Evolutionary conservation across 2,888 invertebrate species (phyloP), one percentile per base, ranked within the genome.

Genomic region (Hedya salicella): DNA sequence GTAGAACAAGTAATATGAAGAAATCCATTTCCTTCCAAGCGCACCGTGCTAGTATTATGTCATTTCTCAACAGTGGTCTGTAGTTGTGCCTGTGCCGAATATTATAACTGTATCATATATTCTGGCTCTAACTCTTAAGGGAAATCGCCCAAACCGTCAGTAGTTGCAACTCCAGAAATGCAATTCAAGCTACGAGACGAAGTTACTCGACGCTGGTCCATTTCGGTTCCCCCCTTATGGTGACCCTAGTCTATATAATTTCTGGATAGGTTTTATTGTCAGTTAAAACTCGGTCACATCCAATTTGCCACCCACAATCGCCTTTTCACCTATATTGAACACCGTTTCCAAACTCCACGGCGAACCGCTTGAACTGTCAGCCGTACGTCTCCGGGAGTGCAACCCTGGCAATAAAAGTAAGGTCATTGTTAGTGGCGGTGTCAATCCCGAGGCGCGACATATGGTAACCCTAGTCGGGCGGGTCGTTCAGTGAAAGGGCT

Each of bases 401-500:
- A 57, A 19, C 57, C 32, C 60, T 54, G 54, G 54, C 54, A 54
- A 54, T 66, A 61, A 65, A 54, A 54, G 48, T 60, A 50, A 59
- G 56, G 46, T 56, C 32, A 59, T 59, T 59, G 64, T 66, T 65
- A 53, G 65, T 49, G 56, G 48, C 56, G 61, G 61, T 62, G 61
- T 68, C 67, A 70, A 69, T 59, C 68, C 66, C 40, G 60, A 44
- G 53, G 42, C 48, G 54, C 68, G 67, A 68, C 63, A 60, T 68
- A 54, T 67, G 69, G 69, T 60, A 69, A 66, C 69, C 70, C 65
- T 69, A 68, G 65, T 63, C 57, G 69, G 67, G 62, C 67, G 65
- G 68, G 65, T 48, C 63, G 64, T 48, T 69, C 67, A 61, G 70
- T 68, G 69, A 69, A 61, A 65, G 69, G 68, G 66, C 67, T 57